Evolutionary conservation across 2,888 invertebrate species (phyloP).

Genomic region (Taphrorychus bicolor): DNA sequence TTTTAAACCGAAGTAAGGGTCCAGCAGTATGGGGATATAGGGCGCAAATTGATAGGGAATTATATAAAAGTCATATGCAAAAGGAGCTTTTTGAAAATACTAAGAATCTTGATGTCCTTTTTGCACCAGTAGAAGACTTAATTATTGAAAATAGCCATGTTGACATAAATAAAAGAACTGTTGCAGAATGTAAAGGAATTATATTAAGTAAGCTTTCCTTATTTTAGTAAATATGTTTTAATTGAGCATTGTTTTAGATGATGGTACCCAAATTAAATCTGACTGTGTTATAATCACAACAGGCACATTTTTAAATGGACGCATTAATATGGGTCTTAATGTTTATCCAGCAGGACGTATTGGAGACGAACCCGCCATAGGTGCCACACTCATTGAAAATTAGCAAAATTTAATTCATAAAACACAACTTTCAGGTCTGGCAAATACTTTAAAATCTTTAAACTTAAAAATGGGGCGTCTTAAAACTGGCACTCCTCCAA

Average conservation of each 20-base stretch:
- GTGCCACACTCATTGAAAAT: constrained; percentile 38
- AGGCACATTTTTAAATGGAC: constrained; percentile 86
- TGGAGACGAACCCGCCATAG: constrained; percentile 78
- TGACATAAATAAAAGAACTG: constrained; percentile 43
- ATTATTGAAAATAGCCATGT: constrained; percentile 61
- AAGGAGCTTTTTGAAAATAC: constrained; percentile 69
- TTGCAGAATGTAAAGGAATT: constrained; percentile 61
- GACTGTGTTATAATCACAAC: constrained; percentile 82
- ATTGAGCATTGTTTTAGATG: constrained; percentile 53
- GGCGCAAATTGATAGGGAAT: constrained; percentile 84
- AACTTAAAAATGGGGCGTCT: constrained; percentile 79
- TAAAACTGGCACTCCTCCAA: constrained; percentile 89
- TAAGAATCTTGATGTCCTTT: constrained; percentile 71
- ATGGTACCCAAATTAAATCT: constrained; percentile 67
- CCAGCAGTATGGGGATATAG: constrained; percentile 90
- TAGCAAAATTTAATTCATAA: not conserved
- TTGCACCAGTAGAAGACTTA: constrained; percentile 81
- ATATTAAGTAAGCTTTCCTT: constrained; percentile 60
- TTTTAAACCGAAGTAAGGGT: constrained; percentile 81
- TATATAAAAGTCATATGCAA: constrained; percentile 82
- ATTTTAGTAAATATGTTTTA: not conserved
- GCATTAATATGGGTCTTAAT: constrained; percentile 82
- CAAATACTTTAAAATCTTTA: constrained; percentile 72
- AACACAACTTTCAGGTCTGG: constrained; percentile 64
- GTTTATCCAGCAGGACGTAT: constrained; percentile 79